Base-by-base conservation (phyloP, 2,888 invertebrate genomes). In the Eupithecia centaureata region DNA sequence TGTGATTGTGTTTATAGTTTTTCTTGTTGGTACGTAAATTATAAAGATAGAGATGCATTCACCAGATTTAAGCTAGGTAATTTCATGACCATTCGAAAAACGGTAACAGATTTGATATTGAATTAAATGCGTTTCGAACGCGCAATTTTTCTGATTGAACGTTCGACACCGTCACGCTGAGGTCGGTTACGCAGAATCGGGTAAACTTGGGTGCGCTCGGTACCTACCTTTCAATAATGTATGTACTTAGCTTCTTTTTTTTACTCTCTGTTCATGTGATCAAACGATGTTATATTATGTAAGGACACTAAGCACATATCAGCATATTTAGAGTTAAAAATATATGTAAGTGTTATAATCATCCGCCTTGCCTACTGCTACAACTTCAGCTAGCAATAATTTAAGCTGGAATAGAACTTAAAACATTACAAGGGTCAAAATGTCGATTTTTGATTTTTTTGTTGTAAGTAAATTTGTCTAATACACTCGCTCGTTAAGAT, bases 1-100 rank as follows among this genome's bases (percentile, higher is more conserved):
- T 1, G 85, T 77, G 0, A 79, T 79, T 8, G 58, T 85, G 74
- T 68, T 90, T 76, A 69, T 92, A 78, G 80, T 88, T 82, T 74
- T 89, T 75, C 72, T 90, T 15, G 58, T 87, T 70, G 87, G 88
- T 88, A 86, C 72, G 86, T 82, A 32, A 32, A 30, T 56, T n/a
- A 7, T 28, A 7, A 28, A 56, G 10, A 30, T 18, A 4, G 18
- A 15, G 1, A 2, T 13, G 27, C 5, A 38, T n/a, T 38, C 2
- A 7, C 33, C 13, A 35, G 15, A 35, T 15, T 35, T 15, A 15
- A 35, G 38, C n/a, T n/a, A 38, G n/a, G 42, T 42, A 18, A 10
- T 18, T 42, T 0, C n/a, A 8, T 7, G 38, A n/a, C n/a, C n/a
- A n/a, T n/a, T n/a, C 5, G n/a, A 42, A 18, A 42, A n/a, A 52